Evolutionary conservation across 2,888 invertebrate species (phyloP), one percentile per base, ranked within the genome.

Genomic region (Ctenicera cuprea): DNA sequence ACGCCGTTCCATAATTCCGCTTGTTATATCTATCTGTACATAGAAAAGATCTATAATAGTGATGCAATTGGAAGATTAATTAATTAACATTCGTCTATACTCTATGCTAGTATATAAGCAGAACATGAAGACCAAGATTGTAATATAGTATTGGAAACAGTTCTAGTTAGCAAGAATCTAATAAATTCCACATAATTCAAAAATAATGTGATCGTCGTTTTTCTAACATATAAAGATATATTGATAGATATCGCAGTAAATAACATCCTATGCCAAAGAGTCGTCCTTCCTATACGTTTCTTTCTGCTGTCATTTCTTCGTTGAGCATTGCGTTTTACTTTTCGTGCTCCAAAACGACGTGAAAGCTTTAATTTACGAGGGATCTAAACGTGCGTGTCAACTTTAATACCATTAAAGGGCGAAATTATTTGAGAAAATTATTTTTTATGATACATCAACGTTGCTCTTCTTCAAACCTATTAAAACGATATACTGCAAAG

Each of bases 401-500:
- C 62, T 62, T 68, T 66, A 72, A 72, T 72, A 66, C 50, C 62
- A 66, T 62, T 62, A 72, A 72, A 65, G 50, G 45, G 20, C 57
- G 59, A 66, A 59, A 68, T 68, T 68, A 68, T 59, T 66, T 48
- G 67, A 62, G 61, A 67, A 72, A 72, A 66, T 66, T 66, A 66
- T 72, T 73, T 69, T 73, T 73, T 69, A 73, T 70, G 65, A 65
- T 50, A 65, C 73, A 73, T 73, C 69, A 65, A 69, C 73, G 48
- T 70, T 73, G 69, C 59, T 64, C 64, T 64, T 73, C 69, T 70
- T 73, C 73, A 70, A 75, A 76, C 78, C 78, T 76, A 77, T 80
- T 80, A 80, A 77, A 76, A 76, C 79, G 77, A 80, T 79, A 80
- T 80, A 80, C 80, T 80, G 80, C 80, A 80, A 80, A 80, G 80